Evolutionary conservation across 2,797 vertebrate genomes (phyloP).

Genomic region (Syngnathus rostellatus): DNA sequence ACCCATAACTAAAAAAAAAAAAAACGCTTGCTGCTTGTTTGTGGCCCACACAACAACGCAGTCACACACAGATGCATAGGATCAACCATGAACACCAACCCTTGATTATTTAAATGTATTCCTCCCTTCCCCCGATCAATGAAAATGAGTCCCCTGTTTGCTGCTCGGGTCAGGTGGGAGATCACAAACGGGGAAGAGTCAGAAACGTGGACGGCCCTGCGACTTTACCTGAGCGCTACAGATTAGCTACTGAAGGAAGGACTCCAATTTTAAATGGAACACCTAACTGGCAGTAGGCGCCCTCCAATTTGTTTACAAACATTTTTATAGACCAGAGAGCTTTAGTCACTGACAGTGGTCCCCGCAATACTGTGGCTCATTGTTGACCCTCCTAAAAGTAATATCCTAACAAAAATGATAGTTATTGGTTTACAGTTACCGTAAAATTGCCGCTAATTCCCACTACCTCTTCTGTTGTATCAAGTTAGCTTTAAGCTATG

Average conservation of each 20-base stretch:
- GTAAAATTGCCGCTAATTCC: too few species aligned
- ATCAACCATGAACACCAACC: conserved; percentile 42
- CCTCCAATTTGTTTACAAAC: neutral
- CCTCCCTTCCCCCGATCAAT: conserved; percentile 50
- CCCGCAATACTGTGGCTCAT: too few species aligned
- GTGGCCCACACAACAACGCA: neutral
- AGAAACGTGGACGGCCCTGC: conserved; percentile 22
- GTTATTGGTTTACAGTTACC: too few species aligned
- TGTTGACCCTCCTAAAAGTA: too few species aligned
- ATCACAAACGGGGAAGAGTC: conserved; percentile 49
- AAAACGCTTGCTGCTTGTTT: neutral
- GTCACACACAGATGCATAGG: conserved; percentile 42
- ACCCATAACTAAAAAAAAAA: neutral
- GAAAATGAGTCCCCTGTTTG: conserved; percentile 44
- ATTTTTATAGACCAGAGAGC: neutral
- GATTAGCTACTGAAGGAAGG: neutral
- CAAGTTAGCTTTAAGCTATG: too few species aligned
- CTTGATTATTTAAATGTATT: conserved; percentile 71
- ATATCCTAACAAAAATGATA: too few species aligned
- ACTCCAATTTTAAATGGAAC: neutral
- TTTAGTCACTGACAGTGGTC: too few species aligned
- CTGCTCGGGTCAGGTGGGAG: conserved; percentile 51
- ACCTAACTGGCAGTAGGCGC: neutral
- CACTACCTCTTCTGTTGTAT: too few species aligned
- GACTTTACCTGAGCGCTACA: neutral